phyloP scores from a whole-genome alignment of 2,113 vertebrate genomes.

The Vireo altiloquus region DNA sequence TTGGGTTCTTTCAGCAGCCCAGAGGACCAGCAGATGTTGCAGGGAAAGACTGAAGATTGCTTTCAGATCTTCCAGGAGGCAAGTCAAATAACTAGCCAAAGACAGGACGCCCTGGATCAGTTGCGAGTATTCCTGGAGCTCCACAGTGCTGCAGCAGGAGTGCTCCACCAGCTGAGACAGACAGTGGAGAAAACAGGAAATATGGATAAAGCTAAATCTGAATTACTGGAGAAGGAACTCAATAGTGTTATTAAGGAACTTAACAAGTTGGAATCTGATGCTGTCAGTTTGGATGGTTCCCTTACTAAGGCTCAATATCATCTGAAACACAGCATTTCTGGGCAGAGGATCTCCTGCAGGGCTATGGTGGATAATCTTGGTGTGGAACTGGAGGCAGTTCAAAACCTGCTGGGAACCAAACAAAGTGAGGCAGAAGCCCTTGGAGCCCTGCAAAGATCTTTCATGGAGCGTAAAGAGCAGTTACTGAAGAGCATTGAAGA shows the following conservation, averaged over 20 bases:
- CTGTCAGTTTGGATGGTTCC: conserved; percentile 78
- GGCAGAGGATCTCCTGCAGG: conserved; percentile 86
- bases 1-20: conserved; percentile 72
- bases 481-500: conserved; percentile 85
- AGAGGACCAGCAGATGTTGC: conserved; percentile 79
- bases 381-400: conserved; percentile 80
- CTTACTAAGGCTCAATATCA: conserved; percentile 89
- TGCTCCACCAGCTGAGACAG: conserved; percentile 76
- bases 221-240: conserved; percentile 78
- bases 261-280: conserved; percentile 78
- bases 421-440: conserved; percentile 92
- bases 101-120: conserved; percentile 76
- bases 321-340: conserved; percentile 68
- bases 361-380: conserved; percentile 76
- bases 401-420: conserved; percentile 87
- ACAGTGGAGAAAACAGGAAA: conserved; percentile 79
- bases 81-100: conserved; percentile 75
- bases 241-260: conserved; percentile 68
- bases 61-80: conserved; percentile 85
- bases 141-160: conserved; percentile 29
- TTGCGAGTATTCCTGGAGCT: conserved; percentile 77
- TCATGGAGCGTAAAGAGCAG: conserved; percentile 82
- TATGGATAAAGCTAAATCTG: conserved; percentile 82
- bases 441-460: conserved; percentile 76
- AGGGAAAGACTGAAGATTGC: conserved; percentile 82